Conservation (phyloP, 2,888 invertebrate species). For the Apamea epomidion region DNA sequence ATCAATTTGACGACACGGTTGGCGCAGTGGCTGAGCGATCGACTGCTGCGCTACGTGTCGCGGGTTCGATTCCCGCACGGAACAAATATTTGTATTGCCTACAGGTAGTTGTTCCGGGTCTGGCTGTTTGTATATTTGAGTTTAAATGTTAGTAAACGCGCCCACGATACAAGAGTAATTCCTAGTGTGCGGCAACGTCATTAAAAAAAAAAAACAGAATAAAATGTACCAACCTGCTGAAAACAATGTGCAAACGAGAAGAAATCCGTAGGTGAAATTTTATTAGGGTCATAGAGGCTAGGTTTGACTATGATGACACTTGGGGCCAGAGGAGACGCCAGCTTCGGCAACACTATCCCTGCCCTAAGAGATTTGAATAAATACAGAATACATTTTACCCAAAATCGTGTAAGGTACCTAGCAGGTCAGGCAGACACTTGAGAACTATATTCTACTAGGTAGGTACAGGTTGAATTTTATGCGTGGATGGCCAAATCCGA, state of each 20-base stretch:
- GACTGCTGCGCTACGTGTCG: too few relatives aligned
- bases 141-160: too few relatives aligned
- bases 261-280: slow-evolving; percentile 18
- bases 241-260: slow-evolving; percentile 43
- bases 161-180: too few relatives aligned
- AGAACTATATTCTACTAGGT: not conserved
- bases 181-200: too few relatives aligned
- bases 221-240: slow-evolving; percentile 45
- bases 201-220: not conserved
- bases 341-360: slow-evolving; percentile 44
- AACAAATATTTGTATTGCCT: too few relatives aligned
- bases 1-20: too few relatives aligned
- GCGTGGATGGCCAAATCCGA: too few relatives aligned
- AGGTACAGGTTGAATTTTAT: not conserved
- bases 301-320: slow-evolving; percentile 41
- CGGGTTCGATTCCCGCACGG: too few relatives aligned
- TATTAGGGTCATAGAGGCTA: slow-evolving; percentile 51
- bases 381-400: not conserved
- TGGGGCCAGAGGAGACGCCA: slow-evolving; percentile 39
- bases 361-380: slow-evolving; percentile 23
- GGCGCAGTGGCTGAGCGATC: too few relatives aligned
- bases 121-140: too few relatives aligned
- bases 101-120: too few relatives aligned
- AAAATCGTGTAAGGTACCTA: not conserved
- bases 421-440: not conserved